Evolutionary conservation across 2,888 invertebrate genomes (phyloP).

Genomic region (Malachius bipustulatus): DNA sequence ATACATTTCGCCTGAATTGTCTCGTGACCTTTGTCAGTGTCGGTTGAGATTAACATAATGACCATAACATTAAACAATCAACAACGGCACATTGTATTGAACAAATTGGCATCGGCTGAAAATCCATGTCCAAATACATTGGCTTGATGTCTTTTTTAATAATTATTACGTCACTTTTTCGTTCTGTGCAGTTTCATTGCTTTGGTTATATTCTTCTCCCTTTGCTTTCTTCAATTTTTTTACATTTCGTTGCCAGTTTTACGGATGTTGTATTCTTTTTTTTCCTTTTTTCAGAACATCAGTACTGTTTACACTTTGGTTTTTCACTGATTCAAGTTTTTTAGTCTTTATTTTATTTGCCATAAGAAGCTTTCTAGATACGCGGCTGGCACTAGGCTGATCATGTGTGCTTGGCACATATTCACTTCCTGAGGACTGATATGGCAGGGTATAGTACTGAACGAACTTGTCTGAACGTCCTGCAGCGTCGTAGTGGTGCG

Average conservation of each 20-base stretch:
- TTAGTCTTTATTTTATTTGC: constrained; percentile 1
- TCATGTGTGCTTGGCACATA: background rate
- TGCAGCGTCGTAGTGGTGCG: background rate
- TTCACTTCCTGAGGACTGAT: background rate
- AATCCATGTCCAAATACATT: no score
- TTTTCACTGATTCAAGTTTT: no score
- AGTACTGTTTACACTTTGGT: background rate
- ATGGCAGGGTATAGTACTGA: background rate
- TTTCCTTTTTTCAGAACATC: background rate
- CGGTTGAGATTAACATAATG: no score
- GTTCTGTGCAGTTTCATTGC: background rate
- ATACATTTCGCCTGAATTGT: no score
- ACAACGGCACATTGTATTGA: no score
- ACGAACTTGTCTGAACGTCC: background rate
- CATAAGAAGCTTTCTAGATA: constrained; percentile 3
- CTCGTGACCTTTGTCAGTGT: no score
- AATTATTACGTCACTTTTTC: no score
- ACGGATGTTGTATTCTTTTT: background rate
- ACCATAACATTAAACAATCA: no score
- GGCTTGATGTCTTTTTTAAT: no score
- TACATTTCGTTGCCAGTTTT: constrained; percentile 1
- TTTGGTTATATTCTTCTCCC: background rate
- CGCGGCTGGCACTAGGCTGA: background rate
- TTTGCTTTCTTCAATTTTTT: background rate
- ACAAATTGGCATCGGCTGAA: no score